Evolutionary conservation across 2,888 invertebrate species (phyloP), one percentile per base, ranked within the genome.

Genomic region (Lycaena phlaeas): DNA sequence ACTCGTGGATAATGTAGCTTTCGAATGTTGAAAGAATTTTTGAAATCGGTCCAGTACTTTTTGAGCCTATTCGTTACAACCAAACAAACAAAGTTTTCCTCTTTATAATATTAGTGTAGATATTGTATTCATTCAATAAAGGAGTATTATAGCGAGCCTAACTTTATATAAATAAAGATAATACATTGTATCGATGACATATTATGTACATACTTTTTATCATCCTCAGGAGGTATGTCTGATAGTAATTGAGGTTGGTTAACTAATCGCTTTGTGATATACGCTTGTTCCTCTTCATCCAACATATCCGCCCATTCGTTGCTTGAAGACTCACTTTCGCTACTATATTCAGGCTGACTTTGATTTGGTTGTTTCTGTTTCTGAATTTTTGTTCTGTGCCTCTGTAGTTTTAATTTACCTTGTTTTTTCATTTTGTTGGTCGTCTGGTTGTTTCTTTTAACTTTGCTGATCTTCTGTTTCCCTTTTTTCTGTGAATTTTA

Each of bases 221-320:
- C 55, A 17, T 59, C 55, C 25, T 79, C 76, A 30, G 73, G 68
- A 0, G 79, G 78, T 3, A 84, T 68, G 55, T 78, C 70, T 9
- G 79, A 63, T 11, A 84, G 53, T 27, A 81, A 50, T 27, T 72
- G 65, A 0, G 79, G 82, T 46, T 84, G 79, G 47, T 77, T 79
- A 0, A 73, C 65, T 4, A 84, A 62, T 26, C 79, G 63, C 5
- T 51, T 69, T 62, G 81, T 65, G 27, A 88, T 73, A 50, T 87
- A 87, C 46, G 77, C 61, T 50, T 87, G 70, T 48, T 88, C 88
- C 1, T 87, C 87, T 1, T 81, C 74, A 31, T 88, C 87, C 51
- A 88, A 57, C 87, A 87, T 88, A 51, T 87, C 87, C 12, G 85
- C 73, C 66, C 86, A 85, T 51, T 87, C 87, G 25, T 87, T 85